Percentiles rank a stretch among this genome's conserved stretches.
Evolutionary conservation across 2,113 vertebrate species (phyloP).

Genomic region (Phylloscopus whistleri): DNA sequence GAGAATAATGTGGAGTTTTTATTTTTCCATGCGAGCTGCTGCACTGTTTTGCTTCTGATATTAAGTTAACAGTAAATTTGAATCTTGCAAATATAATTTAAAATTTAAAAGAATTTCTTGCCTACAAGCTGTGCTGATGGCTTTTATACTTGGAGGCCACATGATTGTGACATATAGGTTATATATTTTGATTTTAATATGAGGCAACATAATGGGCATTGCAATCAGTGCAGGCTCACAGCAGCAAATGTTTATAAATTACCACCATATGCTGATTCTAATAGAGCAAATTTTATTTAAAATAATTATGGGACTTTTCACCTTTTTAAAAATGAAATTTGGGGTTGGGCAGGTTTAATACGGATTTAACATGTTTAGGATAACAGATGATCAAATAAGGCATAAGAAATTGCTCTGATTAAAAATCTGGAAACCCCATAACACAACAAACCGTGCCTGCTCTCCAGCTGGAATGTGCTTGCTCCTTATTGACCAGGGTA

Average conservation of each 20-base stretch:
- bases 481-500: background rate
- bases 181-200: background rate
- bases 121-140: background rate
- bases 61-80: background rate
- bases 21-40: background rate
- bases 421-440: background rate
- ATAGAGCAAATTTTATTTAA: conserved; percentile 7
- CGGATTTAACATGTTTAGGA: background rate
- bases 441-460: background rate
- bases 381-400: conserved; percentile 29
- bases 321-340: conserved; percentile 31
- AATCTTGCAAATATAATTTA: background rate
- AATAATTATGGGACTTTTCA: conserved; percentile 15
- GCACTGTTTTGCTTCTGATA: background rate
- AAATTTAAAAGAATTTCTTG: background rate
- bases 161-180: background rate
- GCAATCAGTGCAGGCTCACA: background rate
- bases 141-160: background rate
- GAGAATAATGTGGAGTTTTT: background rate
- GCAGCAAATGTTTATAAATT: conserved; percentile 26
- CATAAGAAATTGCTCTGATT: conserved; percentile 8
- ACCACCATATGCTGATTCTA: conserved; percentile 14
- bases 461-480: background rate
- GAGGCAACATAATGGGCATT: background rate
- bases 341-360: conserved; percentile 1